Base-by-base conservation (phyloP, 2,113 vertebrate species). In the Cromileptes altivelis region DNA sequence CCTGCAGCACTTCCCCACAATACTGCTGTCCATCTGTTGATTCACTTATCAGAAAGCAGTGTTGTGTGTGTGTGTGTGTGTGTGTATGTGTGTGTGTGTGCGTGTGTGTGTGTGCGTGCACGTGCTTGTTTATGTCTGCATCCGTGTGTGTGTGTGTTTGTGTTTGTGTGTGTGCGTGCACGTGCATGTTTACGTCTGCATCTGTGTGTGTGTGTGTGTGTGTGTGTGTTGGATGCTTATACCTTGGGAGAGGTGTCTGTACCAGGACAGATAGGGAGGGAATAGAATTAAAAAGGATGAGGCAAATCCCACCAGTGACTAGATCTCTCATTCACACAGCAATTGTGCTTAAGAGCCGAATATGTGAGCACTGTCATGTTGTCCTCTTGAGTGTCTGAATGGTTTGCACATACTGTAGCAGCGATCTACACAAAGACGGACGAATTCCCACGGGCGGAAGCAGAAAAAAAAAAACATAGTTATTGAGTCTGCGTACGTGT, bases 11-110 rank as follows among this genome's bases (percentile, higher is more conserved):
- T 87, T 84, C 62, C 60, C 85, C 90, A 92, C 92, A 93, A 92
- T 92, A 80, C 86, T 58, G 70, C 89, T 88, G 92, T 92, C 92
- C 89, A 85, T 89, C 88, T 94, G 90, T 93, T 94, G 92, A 92
- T 86, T 92, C 86, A 84, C 89, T 91, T 91, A 87, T 93, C 86
- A 84, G 65, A 64, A 58, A 63, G 71, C 47, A 82, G 62, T 12
- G 30, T 25, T 4, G 61, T 49, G 37, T 70, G 68, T 86, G 77
- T 72, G 33, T 77, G 25, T 37, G 71, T 52, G 65, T 19, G 61
- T 37, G n/a, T 72, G 60, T 56, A 40, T 52, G 65, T 17, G 61
- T 37, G n/a, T 72, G 56, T 68, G 72, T 27, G 42, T 50, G 17
- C 17, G 52, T 23, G 49, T 11, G 65, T 27, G 27, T 70, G 57